Evolutionary conservation across 2,797 vertebrate genomes (phyloP).

Genomic region (Nasua narica): DNA sequence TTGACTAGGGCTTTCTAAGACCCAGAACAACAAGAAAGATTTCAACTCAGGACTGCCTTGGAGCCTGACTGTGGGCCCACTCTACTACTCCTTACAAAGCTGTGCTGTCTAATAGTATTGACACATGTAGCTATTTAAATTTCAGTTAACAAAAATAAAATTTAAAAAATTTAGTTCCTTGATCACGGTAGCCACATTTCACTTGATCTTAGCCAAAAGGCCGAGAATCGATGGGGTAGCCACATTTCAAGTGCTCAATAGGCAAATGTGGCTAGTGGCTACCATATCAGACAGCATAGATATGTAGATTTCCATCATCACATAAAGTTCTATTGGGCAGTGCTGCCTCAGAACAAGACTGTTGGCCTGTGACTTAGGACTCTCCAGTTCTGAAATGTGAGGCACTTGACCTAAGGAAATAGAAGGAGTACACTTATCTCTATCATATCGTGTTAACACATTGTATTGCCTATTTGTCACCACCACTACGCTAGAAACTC

Average conservation of each 20-base stretch:
- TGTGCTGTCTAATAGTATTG: background rate
- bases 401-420: background rate
- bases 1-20: background rate
- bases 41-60: background rate
- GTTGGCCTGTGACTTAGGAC: background rate
- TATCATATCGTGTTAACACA: background rate
- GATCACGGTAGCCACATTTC: background rate
- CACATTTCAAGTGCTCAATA: background rate
- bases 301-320: background rate
- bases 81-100: background rate
- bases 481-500: background rate
- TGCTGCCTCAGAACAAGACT: background rate
- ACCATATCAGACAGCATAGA: background rate
- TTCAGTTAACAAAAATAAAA: background rate
- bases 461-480: background rate
- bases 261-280: background rate
- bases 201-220: too few relatives aligned
- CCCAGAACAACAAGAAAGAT: background rate
- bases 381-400: slow-evolving; percentile 12
- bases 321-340: background rate
- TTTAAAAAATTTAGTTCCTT: background rate
- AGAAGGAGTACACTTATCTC: background rate
- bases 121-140: background rate
- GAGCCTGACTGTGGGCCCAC: background rate
- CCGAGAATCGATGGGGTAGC: too few relatives aligned